Percentiles rank a stretch among this genome's conserved stretches.
Evolutionary conservation across 1,140 invertebrate species (phyloP).

Genomic region (Drosophila tristis): DNA sequence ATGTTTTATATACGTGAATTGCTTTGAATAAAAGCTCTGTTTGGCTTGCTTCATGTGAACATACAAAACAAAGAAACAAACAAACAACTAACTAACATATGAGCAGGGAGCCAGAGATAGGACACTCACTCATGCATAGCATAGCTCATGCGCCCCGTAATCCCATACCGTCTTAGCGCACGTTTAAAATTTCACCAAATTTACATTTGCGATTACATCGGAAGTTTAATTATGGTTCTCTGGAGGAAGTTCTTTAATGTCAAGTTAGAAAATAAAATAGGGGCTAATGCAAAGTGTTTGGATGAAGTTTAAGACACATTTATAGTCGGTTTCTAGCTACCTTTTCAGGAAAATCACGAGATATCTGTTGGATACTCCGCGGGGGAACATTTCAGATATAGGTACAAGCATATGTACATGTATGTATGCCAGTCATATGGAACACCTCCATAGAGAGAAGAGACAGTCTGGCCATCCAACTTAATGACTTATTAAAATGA

Average conservation of each 20-base stretch:
- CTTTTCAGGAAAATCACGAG: not conserved
- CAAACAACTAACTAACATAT: conserved; percentile 45
- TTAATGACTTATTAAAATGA: too few species aligned
- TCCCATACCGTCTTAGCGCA: conserved; percentile 17
- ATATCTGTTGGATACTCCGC: too few species aligned
- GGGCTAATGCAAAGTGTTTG: conserved; percentile 10
- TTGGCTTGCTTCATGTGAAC: conserved; percentile 67
- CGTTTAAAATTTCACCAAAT: conserved; percentile 53
- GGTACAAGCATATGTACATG: too few species aligned
- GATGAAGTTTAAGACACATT: too few species aligned
- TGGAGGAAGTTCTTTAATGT: conserved; percentile 40
- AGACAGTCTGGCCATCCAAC: too few species aligned
- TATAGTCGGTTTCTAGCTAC: too few species aligned
- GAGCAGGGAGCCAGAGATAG: conserved; percentile 11
- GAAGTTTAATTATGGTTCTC: conserved; percentile 6
- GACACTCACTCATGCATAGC: not conserved
- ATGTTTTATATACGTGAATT: conserved; percentile 83
- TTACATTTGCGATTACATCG: conserved; percentile 58
- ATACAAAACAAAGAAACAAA: conserved; percentile 31
- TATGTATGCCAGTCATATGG: too few species aligned
- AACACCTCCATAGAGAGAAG: too few species aligned
- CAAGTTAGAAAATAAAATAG: conserved; percentile 40
- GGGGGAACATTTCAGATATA: too few species aligned
- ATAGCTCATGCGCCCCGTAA: conserved; percentile 71
- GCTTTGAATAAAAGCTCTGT: conserved; percentile 78